These are phyloP conservation scores for Stichopus chloronotus DNA, from an alignment of 35 echinoderm and acorn worm genomes.

Conservation along the genomic window DNA sequence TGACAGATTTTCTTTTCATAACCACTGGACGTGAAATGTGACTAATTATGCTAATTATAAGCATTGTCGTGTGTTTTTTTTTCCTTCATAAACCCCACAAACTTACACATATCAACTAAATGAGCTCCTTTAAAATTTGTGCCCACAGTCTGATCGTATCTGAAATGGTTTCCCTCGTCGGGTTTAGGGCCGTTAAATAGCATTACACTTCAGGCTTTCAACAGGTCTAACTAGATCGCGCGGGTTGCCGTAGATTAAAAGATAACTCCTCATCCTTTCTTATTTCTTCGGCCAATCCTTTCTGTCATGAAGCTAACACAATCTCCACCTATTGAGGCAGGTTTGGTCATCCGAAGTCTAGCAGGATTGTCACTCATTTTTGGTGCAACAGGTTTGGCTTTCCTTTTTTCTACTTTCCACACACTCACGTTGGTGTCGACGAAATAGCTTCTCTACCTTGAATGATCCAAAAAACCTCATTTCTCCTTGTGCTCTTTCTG, in stretches of 20 bases:
- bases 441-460: conserved; percentile 33
- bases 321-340: conserved; percentile 23
- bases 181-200: neutral
- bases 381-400: conserved; percentile 4
- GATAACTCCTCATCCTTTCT: conserved; percentile 42
- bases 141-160: conserved; percentile 37
- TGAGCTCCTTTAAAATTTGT: conserved; percentile 55
- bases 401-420: conserved; percentile 23
- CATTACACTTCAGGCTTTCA: conserved; percentile 9
- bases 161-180: conserved; percentile 33
- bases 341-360: conserved; percentile 23
- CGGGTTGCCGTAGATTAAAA: conserved; percentile 26
- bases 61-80: too few species aligned
- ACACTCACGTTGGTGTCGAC: conserved; percentile 33
- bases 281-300: neutral
- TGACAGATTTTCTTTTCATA: too few species aligned
- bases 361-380: conserved; percentile 31
- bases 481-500: conserved; percentile 26
- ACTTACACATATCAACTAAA: too few species aligned
- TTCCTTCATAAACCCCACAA: too few species aligned
- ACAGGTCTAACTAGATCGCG: conserved; percentile 26
- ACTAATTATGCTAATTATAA: too few species aligned
- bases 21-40: too few species aligned
- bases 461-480: conserved; percentile 10
- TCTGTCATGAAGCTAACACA: conserved; percentile 19